Conservation (phyloP, 64 coral and sea anemone species). For the Montipora foliosa region DNA sequence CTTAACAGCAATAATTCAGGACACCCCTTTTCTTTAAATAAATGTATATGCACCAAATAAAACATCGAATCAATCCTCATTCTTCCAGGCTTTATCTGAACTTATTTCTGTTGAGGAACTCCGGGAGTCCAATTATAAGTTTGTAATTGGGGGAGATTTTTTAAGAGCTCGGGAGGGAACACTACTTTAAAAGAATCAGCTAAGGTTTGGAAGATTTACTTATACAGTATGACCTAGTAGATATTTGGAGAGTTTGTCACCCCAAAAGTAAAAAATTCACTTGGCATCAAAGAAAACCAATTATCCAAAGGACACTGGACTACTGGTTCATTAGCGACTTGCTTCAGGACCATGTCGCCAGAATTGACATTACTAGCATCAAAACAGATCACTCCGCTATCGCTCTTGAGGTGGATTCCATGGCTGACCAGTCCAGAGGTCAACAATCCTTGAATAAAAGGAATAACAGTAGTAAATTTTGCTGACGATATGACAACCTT, state of each 20-base stretch:
- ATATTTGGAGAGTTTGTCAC: constrained; percentile 30
- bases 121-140: not conserved
- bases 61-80: not conserved
- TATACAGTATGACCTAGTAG: constrained; percentile 3
- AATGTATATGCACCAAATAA: constrained; percentile 24
- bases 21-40: constrained; percentile 1
- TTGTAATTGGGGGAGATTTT: not conserved
- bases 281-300: constrained; percentile 34
- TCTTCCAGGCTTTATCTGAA: not conserved
- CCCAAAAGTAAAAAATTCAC: constrained; percentile 8
- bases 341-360: not conserved
- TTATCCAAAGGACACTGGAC: constrained; percentile 32
- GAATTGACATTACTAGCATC: not conserved
- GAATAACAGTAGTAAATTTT: no score
- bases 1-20: not conserved
- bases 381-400: constrained; percentile 2
- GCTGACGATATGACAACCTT: no score
- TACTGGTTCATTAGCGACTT: constrained; percentile 8
- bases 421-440: not conserved
- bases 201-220: not conserved
- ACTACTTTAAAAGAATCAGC: not conserved
- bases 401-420: not conserved
- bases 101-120: not conserved
- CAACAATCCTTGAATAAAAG: no score
- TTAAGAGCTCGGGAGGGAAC: not conserved